Base-by-base conservation (phyloP, 2,888 invertebrate genomes). In the Unio pictorum region DNA sequence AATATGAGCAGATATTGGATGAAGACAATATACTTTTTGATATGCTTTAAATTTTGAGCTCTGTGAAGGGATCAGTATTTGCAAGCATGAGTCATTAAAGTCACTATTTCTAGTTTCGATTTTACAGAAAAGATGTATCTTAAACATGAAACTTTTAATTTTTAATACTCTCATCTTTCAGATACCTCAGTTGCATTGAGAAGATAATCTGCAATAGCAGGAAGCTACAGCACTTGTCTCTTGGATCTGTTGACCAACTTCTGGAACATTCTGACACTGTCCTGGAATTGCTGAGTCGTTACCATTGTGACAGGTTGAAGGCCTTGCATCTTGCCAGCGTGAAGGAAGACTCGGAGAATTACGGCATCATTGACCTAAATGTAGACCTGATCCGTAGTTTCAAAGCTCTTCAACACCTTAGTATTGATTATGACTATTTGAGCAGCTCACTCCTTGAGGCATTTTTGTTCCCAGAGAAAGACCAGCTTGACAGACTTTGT, bases 311-410 rank as follows among this genome's bases (percentile, higher is more conserved):
- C 79, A 92, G 92, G 71, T 87, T 95, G 64, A 91, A 92, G 72
- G 91, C 92, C 75, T 91, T 95, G 61, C 93, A 94, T 81, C 90
- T 95, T 80, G 94, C 94, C 77, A 94, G 94, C 66, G 92, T 95
- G 55, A 94, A 94, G 89, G 93, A 93, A 87, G 93, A 94, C 91
- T 93, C 94, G 70, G 92, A 93, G 83, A 92, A 92, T 84, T 94
- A 94, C 90, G 91, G 92, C 66, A 90, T 92, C 64, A 88, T 91
- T 55, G 91, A 92, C 79, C 91, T 94, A 73, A 91, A 93, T 83
- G 91, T 92, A 66, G 88, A 91, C 66, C 88, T 92, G 74, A 92
- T 95, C 80, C 91, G 91, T 77, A 91, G 92, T 66, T 94, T 94
- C 85, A 89, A 90, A 71, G 91, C 91, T 79, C 89, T 94, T 75